phyloP scores from a whole-genome alignment of 2,888 invertebrate species.

The Thymelicus acteon region DNA sequence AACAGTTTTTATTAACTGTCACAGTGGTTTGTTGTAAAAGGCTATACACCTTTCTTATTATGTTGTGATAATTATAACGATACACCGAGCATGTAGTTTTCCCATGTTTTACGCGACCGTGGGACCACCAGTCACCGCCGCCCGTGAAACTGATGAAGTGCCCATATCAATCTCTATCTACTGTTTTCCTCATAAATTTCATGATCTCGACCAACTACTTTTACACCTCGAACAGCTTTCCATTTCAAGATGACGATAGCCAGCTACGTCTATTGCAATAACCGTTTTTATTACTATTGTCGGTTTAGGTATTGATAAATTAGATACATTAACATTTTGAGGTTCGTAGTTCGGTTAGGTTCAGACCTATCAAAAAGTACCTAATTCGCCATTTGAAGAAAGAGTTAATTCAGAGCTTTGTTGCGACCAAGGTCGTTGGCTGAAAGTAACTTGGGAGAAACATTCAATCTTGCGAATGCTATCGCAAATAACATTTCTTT shows the following conservation, averaged over 20 bases:
- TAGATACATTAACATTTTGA: background rate
- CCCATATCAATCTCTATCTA: conserved; percentile 22
- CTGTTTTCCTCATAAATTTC: conserved; percentile 30
- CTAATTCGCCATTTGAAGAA: too few relatives aligned
- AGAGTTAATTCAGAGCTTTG: too few relatives aligned
- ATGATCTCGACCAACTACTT: conserved; percentile 35
- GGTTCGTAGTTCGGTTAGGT: too few relatives aligned
- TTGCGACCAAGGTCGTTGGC: too few relatives aligned
- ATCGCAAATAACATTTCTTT: too few relatives aligned
- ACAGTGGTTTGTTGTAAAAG: background rate
- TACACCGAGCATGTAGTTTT: conserved; percentile 13
- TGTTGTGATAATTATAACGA: conserved; percentile 20
- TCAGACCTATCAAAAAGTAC: too few relatives aligned
- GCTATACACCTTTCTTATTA: conserved; percentile 13
- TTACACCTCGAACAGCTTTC: conserved; percentile 28
- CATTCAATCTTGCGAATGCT: too few relatives aligned
- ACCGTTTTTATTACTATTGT: conserved; percentile 5
- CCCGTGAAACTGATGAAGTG: conserved; percentile 27
- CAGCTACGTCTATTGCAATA: background rate
- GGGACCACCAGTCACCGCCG: conserved; percentile 5
- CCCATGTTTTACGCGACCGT: conserved; percentile 21
- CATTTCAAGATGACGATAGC: conserved; percentile 24
- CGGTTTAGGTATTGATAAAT: background rate
- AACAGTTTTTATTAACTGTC: too few relatives aligned
- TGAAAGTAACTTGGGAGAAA: too few relatives aligned